Conservation (phyloP, 92 coral and sea anemone species). For the Porites lobata region DNA sequence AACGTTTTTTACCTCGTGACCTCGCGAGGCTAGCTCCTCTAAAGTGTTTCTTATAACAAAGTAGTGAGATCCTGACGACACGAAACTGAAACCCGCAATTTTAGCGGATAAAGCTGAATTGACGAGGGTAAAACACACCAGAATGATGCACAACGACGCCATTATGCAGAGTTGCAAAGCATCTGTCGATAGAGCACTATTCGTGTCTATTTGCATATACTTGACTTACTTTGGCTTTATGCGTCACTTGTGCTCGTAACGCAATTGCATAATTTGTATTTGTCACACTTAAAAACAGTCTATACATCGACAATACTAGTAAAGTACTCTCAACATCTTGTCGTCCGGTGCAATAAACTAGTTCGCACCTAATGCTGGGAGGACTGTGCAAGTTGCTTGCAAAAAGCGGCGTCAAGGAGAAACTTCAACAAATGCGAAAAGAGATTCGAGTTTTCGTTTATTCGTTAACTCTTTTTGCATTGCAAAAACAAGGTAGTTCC, state of each 20-base stretch:
- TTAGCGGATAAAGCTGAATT: conserved; percentile 5
- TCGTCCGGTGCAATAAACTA: no score
- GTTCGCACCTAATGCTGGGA: no score
- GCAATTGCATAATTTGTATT: background rate
- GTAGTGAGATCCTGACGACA: conserved; percentile 2
- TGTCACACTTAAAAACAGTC: no score
- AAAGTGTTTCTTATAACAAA: background rate
- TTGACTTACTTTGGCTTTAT: background rate
- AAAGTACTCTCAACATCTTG: no score
- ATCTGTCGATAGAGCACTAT: background rate
- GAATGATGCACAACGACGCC: conserved; percentile 1
- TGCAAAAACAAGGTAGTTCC: no score
- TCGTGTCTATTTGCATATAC: background rate
- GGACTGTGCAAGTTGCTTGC: no score
- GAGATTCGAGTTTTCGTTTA: no score
- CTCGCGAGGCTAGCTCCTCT: conserved; percentile 13
- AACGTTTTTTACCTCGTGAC: background rate
- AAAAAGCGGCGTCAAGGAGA: no score
- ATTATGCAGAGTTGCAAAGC: background rate
- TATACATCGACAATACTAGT: no score
- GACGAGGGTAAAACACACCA: background rate
- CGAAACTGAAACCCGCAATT: background rate
- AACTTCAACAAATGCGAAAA: no score
- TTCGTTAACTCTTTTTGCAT: no score
- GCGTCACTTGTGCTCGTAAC: background rate